These are phyloP conservation scores for Dioctria linearis DNA, from an alignment of 2,888 invertebrate species.

Conservation along the genomic window DNA sequence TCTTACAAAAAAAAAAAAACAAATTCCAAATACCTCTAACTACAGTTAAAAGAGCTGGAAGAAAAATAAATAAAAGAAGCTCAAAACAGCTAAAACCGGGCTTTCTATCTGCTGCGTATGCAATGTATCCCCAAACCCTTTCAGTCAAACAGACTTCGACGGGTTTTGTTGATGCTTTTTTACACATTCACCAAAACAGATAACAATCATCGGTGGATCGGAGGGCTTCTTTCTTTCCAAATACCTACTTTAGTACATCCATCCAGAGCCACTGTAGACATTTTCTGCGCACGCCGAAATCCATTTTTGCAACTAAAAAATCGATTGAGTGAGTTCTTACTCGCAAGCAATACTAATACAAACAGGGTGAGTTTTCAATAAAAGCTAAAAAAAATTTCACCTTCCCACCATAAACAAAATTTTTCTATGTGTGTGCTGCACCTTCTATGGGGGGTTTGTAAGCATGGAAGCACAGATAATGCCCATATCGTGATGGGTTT, in stretches of 20 bases:
- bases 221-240: not conserved
- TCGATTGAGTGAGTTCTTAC: conserved; percentile 29
- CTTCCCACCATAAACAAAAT: not conserved
- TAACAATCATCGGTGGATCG: conserved; percentile 1
- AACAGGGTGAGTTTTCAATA: not conserved
- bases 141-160: not conserved
- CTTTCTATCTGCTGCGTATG: too few relatives aligned
- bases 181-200: conserved; percentile 2
- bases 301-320: conserved; percentile 46
- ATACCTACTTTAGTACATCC: not conserved
- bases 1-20: too few relatives aligned
- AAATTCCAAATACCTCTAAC: too few relatives aligned
- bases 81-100: too few relatives aligned
- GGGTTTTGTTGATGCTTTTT: conserved; percentile 34
- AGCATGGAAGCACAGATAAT: not conserved
- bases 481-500: not conserved
- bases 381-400: conserved; percentile 19
- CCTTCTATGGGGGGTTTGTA: not conserved
- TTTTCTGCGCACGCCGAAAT: conserved; percentile 39
- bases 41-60: too few relatives aligned
- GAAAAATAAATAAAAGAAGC: too few relatives aligned
- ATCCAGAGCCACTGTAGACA: conserved; percentile 15
- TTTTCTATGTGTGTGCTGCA: not conserved
- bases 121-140: too few relatives aligned
- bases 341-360: conserved; percentile 11